phyloP scores from a whole-genome alignment of 2,888 invertebrate genomes.

The Philhelius pedissequus region DNA sequence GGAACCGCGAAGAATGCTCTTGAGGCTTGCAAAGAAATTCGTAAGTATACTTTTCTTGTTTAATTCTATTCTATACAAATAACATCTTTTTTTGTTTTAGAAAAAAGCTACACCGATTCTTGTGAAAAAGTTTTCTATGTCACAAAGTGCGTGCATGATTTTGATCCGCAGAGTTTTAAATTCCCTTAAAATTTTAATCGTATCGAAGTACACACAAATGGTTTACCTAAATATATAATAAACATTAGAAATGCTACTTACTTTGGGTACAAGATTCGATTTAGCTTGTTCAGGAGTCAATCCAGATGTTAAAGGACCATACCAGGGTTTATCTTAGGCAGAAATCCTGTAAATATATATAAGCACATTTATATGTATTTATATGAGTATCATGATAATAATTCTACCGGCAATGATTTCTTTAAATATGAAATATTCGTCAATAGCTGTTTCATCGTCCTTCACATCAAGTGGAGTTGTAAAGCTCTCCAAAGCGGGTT shows the following conservation, averaged over 20 bases:
- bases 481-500: too few relatives aligned
- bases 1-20: constrained; percentile 71
- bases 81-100: constrained; percentile 64
- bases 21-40: constrained; percentile 73
- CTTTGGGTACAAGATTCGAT: constrained; percentile 72
- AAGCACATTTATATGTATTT: too few relatives aligned
- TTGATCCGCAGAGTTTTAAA: constrained; percentile 72
- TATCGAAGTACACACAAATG: neutral
- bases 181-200: constrained; percentile 72
- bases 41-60: constrained; percentile 73
- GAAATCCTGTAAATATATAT: too few relatives aligned
- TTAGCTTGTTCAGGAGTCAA: constrained; percentile 74
- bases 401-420: too few relatives aligned
- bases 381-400: too few relatives aligned
- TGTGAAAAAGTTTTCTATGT: constrained; percentile 74
- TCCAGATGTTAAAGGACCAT: constrained; percentile 18
- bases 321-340: too few relatives aligned
- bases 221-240: neutral
- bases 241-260: constrained; percentile 70
- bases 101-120: constrained; percentile 74
- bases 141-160: constrained; percentile 75
- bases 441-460: too few relatives aligned
- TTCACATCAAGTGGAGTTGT: too few relatives aligned
- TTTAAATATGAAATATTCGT: too few relatives aligned
- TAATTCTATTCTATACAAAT: neutral